Conservation (phyloP, 2,113 vertebrate species). For the Reinhardtius hippoglossoides region DNA sequence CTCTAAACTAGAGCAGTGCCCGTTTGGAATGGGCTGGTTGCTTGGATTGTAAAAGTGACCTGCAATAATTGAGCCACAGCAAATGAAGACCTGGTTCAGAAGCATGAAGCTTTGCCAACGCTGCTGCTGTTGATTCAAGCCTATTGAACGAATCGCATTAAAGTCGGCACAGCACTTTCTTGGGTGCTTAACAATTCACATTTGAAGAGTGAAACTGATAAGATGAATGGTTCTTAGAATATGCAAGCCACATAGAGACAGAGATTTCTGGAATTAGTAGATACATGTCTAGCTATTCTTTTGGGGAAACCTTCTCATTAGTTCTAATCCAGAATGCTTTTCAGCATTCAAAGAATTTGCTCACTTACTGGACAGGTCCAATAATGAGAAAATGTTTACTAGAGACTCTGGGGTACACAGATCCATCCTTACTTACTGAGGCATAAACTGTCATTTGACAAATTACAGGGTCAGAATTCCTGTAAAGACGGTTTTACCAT, state of each 20-base stretch:
- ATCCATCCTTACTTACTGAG: conserved; percentile 62
- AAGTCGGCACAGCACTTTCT: background rate
- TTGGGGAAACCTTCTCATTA: background rate
- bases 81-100: too few relatives aligned
- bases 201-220: background rate
- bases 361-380: background rate
- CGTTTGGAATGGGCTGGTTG: too few relatives aligned
- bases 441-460: conserved; percentile 64
- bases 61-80: too few relatives aligned
- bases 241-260: too few relatives aligned
- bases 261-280: too few relatives aligned
- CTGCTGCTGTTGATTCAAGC: background rate
- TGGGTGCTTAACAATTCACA: background rate
- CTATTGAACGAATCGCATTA: background rate
- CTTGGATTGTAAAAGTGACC: too few relatives aligned
- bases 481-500: conserved; percentile 68
- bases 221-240: too few relatives aligned
- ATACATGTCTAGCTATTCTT: too few relatives aligned
- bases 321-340: background rate
- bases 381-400: background rate
- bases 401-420: background rate
- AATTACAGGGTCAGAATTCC: conserved; percentile 65
- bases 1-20: too few relatives aligned
- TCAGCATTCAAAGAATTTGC: background rate
- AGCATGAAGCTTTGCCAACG: background rate